Evolutionary conservation across 1,140 invertebrate species (phyloP).

Genomic region (Zelostemma sp.): DNA sequence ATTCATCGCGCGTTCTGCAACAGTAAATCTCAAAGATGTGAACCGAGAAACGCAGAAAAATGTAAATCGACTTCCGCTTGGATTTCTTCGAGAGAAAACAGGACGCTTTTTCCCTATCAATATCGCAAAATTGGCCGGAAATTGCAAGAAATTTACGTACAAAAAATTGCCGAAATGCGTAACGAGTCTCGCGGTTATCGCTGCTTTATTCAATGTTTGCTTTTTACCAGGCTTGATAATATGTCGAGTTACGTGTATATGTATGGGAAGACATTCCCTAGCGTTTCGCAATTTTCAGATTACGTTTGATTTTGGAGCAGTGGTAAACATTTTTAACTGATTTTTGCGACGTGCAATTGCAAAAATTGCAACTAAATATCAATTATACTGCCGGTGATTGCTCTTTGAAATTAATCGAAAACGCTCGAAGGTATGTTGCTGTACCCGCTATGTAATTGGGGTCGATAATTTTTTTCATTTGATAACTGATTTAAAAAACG

Average conservation of each 20-base stretch:
- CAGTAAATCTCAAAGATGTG: constrained; percentile 49
- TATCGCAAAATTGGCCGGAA: neutral
- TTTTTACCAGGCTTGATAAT: constrained; percentile 52
- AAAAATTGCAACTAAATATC: constrained; percentile 11
- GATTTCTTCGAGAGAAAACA: constrained; percentile 46
- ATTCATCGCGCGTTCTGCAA: constrained; percentile 43
- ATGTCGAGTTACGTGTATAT: constrained; percentile 21
- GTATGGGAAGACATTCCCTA: constrained; percentile 5
- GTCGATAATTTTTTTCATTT: too few species aligned
- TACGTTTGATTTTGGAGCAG: neutral
- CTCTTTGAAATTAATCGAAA: constrained; percentile 16
- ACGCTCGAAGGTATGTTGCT: constrained; percentile 15
- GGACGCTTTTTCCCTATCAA: constrained; percentile 11
- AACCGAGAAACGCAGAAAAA: constrained; percentile 37
- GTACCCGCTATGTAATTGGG: constrained; percentile 34
- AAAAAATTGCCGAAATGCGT: constrained; percentile 1
- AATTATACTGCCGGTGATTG: constrained; percentile 1
- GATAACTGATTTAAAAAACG: too few species aligned
- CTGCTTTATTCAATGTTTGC: constrained; percentile 44
- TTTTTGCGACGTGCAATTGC: constrained; percentile 4
- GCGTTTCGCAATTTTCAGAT: constrained; percentile 14
- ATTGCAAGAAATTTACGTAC: neutral
- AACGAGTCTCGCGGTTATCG: constrained; percentile 34
- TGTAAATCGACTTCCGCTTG: constrained; percentile 37
- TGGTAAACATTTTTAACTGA: too few species aligned